These are phyloP conservation scores for Spilosoma lubricipeda DNA, from an alignment of 2,888 invertebrate genomes.

Conservation along the genomic window DNA sequence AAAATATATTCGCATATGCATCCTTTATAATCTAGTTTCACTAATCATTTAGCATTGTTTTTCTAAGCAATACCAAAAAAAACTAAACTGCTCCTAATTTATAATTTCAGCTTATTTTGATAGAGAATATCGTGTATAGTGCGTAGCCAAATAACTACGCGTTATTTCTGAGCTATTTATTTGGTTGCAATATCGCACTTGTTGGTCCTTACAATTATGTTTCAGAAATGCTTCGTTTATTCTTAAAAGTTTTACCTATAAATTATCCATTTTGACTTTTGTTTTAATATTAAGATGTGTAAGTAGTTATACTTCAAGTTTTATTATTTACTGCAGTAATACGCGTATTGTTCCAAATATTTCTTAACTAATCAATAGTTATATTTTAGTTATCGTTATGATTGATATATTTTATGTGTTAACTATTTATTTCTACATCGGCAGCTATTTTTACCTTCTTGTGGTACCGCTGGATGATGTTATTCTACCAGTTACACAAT, in stretches of 20 bases:
- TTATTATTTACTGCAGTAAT: slow-evolving; percentile 32
- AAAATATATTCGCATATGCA: slow-evolving; percentile 1
- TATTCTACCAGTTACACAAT: slow-evolving; percentile 12
- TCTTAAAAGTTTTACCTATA: background rate
- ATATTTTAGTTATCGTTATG: slow-evolving; percentile 44
- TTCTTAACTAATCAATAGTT: slow-evolving; percentile 31
- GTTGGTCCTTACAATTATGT: background rate
- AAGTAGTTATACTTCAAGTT: slow-evolving; percentile 29
- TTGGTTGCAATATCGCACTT: background rate
- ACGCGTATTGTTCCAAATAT: slow-evolving; percentile 47
- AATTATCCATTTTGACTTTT: background rate
- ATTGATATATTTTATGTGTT: slow-evolving; percentile 42
- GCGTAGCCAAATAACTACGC: background rate
- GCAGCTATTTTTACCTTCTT: slow-evolving; percentile 38
- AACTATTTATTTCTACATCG: slow-evolving; percentile 38
- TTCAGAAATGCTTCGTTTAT: background rate
- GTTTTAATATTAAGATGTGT: slow-evolving; percentile 33
- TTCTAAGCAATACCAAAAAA: background rate
- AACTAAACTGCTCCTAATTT: background rate
- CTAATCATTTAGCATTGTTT: background rate
- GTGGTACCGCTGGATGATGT: slow-evolving; percentile 7
- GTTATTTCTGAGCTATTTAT: background rate
- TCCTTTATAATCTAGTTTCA: background rate
- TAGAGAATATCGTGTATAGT: background rate
- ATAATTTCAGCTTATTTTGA: background rate